These are phyloP conservation scores for Torymus texanus DNA, from an alignment of 2,888 invertebrate genomes.

Conservation along the genomic window DNA sequence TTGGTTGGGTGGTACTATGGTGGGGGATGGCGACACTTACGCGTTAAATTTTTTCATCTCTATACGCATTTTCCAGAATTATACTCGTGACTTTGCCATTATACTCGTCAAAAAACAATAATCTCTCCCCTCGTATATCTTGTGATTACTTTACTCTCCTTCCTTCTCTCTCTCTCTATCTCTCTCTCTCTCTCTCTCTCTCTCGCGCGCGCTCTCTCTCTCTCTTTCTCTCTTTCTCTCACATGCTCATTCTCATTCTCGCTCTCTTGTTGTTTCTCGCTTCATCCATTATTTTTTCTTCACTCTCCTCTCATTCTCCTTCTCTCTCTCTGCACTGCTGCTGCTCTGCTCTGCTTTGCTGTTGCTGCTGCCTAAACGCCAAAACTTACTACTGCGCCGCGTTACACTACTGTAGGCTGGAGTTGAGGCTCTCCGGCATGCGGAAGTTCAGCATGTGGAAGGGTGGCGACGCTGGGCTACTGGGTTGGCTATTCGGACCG, in stretches of 20 bases:
- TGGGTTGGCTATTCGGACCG: conserved; percentile 74
- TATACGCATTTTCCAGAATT: conserved; percentile 57
- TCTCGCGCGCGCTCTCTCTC: conserved; percentile 10
- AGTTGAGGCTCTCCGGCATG: conserved; percentile 78
- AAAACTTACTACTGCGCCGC: conserved; percentile 55
- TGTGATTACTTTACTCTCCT: conserved; percentile 21
- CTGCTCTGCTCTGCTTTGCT: background rate
- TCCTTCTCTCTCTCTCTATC: conserved; percentile 2
- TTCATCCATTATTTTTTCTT: no score
- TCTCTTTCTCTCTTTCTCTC: conserved; percentile 2
- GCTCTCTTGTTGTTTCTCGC: background rate
- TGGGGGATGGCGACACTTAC: conserved; percentile 61
- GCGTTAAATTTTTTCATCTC: conserved; percentile 47
- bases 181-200: conserved; percentile 19
- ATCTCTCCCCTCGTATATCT: conserved; percentile 54
- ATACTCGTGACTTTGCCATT: background rate
- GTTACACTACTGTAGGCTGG: conserved; percentile 73
- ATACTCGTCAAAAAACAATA: conserved; percentile 2
- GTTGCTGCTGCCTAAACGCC: conserved; percentile 35
- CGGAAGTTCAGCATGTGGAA: conserved; percentile 88
- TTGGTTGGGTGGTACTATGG: no score
- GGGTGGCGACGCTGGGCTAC: conserved; percentile 83
- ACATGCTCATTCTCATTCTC: background rate
- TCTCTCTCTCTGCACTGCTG: conserved; percentile 21
- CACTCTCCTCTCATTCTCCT: background rate